A percentile compares a stretch with the other conserved stretches of the same genome.
Conservation (phyloP, 2,797 vertebrate genomes). For the Gouania willdenowi region DNA sequence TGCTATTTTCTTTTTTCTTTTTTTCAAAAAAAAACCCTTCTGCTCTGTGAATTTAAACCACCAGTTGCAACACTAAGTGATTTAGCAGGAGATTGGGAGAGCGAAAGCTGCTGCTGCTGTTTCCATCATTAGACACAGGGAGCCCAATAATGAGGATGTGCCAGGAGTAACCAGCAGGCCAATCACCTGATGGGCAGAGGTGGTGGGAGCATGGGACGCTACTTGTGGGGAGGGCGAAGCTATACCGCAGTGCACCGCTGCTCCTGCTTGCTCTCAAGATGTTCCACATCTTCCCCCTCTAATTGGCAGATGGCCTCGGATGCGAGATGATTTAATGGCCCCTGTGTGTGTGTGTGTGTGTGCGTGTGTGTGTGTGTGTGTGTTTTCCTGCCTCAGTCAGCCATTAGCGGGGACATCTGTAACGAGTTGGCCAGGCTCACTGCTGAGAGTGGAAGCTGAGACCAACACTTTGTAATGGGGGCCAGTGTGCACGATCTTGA, state of each 20-base stretch:
- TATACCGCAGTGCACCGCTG: constrained; percentile 58
- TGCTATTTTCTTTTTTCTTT: too few relatives aligned
- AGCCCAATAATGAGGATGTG: constrained; percentile 63
- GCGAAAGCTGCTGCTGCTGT: constrained; percentile 44
- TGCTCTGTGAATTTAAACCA: constrained; percentile 35
- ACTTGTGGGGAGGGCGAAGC: constrained; percentile 47
- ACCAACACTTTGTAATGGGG: constrained; percentile 68
- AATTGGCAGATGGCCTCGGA: constrained; percentile 76
- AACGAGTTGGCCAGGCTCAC: constrained; percentile 69
- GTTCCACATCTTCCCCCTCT: constrained; percentile 71
- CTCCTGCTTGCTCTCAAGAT: constrained; percentile 65
- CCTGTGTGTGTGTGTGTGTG: constrained; percentile 61
- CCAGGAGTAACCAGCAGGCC: constrained; percentile 48
- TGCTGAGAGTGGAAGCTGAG: constrained; percentile 69
- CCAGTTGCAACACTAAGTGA: constrained; percentile 14
- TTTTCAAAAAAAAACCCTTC: constrained; percentile 5
- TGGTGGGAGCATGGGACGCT: constrained; percentile 34
- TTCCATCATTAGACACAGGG: constrained; percentile 60
- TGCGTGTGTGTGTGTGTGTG: constrained; percentile 65
- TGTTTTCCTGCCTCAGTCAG: constrained; percentile 70
- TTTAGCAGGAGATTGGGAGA: constrained; percentile 21
- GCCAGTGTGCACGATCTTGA: constrained; percentile 39
- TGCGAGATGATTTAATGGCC: constrained; percentile 72
- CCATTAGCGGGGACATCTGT: constrained; percentile 79
- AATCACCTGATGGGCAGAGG: constrained; percentile 56